A percentile compares a stretch with the other conserved stretches of the same genome.
Conservation (phyloP, 2,113 vertebrate genomes). For the Phaetusa simplex region DNA sequence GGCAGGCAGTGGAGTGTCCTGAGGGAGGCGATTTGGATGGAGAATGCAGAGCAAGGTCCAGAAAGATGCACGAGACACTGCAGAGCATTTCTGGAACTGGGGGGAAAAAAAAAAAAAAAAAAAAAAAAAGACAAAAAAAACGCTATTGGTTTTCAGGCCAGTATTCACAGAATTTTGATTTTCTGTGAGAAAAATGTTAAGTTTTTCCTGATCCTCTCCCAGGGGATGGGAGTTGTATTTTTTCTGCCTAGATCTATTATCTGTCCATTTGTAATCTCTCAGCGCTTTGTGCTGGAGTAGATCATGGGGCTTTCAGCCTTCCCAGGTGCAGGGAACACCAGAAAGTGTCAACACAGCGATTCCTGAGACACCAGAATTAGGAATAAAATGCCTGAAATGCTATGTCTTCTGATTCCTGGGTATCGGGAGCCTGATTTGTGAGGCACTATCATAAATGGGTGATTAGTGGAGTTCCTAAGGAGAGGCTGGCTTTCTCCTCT, state of each 20-base stretch:
- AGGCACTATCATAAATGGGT: not conserved
- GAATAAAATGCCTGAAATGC: not conserved
- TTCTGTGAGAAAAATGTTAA: not conserved
- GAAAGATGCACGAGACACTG: not conserved
- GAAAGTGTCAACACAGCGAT: accelerated
- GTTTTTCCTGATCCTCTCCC: not conserved
- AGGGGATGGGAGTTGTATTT: not conserved
- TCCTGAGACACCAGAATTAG: not conserved
- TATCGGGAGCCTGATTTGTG: not conserved
- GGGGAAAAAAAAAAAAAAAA: accelerated
- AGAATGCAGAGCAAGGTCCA: not conserved
- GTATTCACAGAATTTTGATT: not conserved
- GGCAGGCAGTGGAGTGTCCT: not conserved
- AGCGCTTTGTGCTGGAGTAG: not conserved
- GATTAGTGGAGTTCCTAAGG: not conserved
- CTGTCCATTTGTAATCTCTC: not conserved
- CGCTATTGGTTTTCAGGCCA: not conserved
- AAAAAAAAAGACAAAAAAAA: accelerated
- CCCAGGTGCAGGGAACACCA: not conserved
- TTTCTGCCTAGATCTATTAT: not conserved
- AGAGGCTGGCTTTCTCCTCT: not conserved
- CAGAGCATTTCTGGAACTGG: not conserved
- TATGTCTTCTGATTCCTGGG: not conserved
- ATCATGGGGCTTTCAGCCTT: not conserved
- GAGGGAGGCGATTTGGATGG: not conserved